These are phyloP conservation scores for Andrena marginata DNA, from an alignment of 2,888 invertebrate genomes.

Conservation along the genomic window DNA sequence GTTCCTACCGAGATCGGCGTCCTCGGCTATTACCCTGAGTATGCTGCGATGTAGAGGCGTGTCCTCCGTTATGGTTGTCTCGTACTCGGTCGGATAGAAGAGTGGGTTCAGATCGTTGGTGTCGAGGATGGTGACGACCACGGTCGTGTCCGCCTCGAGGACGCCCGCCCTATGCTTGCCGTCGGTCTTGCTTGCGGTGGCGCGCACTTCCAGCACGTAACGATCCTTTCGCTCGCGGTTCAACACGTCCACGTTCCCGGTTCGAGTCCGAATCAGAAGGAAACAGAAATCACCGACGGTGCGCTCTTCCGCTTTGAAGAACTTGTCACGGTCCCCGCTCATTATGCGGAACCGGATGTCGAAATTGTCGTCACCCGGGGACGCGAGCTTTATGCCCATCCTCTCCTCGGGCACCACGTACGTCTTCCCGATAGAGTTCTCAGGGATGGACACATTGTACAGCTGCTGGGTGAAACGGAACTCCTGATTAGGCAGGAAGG, in stretches of 20 bases:
- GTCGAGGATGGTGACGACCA: constrained; percentile 91
- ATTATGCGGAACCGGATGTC: constrained; percentile 94
- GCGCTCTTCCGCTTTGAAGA: constrained; percentile 96
- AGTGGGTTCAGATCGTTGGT: constrained; percentile 97
- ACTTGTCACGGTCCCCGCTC: constrained; percentile 94
- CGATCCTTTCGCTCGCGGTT: constrained; percentile 96
- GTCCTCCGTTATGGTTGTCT: constrained; percentile 95
- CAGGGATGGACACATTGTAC: constrained; percentile 96
- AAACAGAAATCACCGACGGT: constrained; percentile 98
- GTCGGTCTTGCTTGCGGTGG: constrained; percentile 88
- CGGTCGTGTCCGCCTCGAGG: constrained; percentile 90
- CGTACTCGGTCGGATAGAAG: constrained; percentile 96
- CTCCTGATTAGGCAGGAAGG: constrained; percentile 71
- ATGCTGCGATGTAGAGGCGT: constrained; percentile 93
- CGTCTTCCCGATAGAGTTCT: constrained; percentile 96
- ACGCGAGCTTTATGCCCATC: constrained; percentile 91
- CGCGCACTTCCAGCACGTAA: constrained; percentile 92
- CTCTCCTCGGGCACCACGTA: constrained; percentile 91
- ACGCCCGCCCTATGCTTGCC: constrained; percentile 86
- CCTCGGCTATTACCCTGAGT: constrained; percentile 93
- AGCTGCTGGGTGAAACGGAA: constrained; percentile 90
- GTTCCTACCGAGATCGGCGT: constrained; percentile 98
- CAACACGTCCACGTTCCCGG: constrained; percentile 94
- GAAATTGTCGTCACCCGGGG: constrained; percentile 73
- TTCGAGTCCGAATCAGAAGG: constrained; percentile 94